phyloP scores from a whole-genome alignment of 2,113 vertebrate species.

The Antennarius striatus region DNA sequence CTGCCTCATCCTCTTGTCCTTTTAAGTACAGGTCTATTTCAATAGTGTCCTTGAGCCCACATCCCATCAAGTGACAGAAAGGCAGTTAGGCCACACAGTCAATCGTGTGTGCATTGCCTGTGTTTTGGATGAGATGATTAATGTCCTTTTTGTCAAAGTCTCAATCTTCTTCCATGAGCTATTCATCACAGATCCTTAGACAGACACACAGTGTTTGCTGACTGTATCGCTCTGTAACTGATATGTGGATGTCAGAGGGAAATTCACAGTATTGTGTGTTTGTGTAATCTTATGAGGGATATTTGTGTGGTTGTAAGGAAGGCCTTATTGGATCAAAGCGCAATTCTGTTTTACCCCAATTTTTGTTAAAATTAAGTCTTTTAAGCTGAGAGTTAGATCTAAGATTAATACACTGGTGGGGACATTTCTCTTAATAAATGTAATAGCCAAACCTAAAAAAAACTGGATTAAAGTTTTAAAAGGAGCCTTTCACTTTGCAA shows the following conservation, averaged over 20 bases:
- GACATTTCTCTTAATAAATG: too few relatives aligned
- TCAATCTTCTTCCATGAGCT: slow-evolving; percentile 48
- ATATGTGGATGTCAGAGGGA: slow-evolving; percentile 40
- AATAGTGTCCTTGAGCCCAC: slow-evolving; percentile 26
- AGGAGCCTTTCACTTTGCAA: too few relatives aligned
- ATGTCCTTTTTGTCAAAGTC: slow-evolving; percentile 61
- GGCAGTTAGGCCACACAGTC: slow-evolving; percentile 53
- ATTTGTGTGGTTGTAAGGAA: too few relatives aligned
- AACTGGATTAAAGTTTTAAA: too few relatives aligned
- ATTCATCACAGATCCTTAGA: slow-evolving; percentile 52
- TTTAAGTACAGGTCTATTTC: slow-evolving; percentile 40
- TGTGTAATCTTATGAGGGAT: too few relatives aligned
- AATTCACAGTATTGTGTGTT: slow-evolving; percentile 23
- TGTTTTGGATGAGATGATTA: slow-evolving; percentile 57
- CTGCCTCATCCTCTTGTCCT: slow-evolving; percentile 17
- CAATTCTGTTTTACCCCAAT: too few relatives aligned
- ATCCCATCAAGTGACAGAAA: slow-evolving; percentile 29
- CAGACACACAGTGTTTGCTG: slow-evolving; percentile 30
- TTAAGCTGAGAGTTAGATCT: too few relatives aligned
- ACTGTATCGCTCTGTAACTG: slow-evolving; percentile 12
- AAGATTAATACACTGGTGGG: too few relatives aligned
- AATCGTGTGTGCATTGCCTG: slow-evolving; percentile 20
- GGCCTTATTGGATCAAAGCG: too few relatives aligned
- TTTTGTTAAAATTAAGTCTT: too few relatives aligned
- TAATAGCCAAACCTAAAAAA: too few relatives aligned